Evolutionary conservation across 2,113 vertebrate genomes (phyloP), one percentile per base, ranked within the genome.

Genomic region (Oophaga pumilio): DNA sequence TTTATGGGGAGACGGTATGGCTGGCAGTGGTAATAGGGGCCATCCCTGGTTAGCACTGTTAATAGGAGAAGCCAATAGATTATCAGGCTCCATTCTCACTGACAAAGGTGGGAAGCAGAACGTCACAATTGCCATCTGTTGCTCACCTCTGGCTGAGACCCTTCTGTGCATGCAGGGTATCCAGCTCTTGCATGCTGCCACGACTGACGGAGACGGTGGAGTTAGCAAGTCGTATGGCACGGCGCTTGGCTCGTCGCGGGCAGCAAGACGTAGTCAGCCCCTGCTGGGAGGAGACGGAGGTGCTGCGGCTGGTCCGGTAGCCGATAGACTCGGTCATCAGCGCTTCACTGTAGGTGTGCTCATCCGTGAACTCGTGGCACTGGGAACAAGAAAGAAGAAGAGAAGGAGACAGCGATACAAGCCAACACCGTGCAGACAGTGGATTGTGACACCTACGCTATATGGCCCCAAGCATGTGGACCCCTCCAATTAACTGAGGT

Each of bases 311-410:
- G 89, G 95, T 97, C 49, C 94, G 92, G 90, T 92, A 96, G 82
- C 95, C 96, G 79, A 96, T 91, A 0, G 97, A 97, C 89, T 96
- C 96, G 0, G 95, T 94, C 91, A 97, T 96, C 28, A 96, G 95
- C 24, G 97, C 91, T 91, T 97, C 96, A 0, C 96, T 97, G 94
- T 96, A 98, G 60, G 94, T 96, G 17, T 96, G 89, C 91, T 98
- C 97, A 0, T 96, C 96, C 0, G 96, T 96, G 91, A 98, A 98
- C 92, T 98, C 97, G 4, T 98, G 96, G 89, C 95, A 97, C 97
- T 97, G 91, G 43, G 28, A 78, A 60, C 22, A 87, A 56, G 43
- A 33, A 53, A 60, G 84, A 82, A 56, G 43, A 20, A 18, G 66
- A 69, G 14, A 17, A 60, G 43, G n/a, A 28, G 66, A 76, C 33